Conservation (phyloP, 2,888 invertebrate species). For the Drosophila diplacantha region DNA sequence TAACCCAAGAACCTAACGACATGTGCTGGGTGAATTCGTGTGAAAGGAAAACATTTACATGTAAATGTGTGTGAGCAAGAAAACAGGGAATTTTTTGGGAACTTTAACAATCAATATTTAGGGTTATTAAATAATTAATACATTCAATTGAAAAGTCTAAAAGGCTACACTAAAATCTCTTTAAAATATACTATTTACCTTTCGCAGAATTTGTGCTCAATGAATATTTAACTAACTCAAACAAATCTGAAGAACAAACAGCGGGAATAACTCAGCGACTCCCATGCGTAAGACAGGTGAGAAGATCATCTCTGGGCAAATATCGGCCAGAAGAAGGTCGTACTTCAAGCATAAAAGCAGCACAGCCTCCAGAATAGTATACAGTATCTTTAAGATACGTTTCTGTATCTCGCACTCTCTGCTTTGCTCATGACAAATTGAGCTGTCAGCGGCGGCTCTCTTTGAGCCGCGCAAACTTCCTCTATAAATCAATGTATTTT, state of each 20-base stretch:
- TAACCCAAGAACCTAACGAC: conserved; percentile 11
- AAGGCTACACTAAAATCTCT: not conserved
- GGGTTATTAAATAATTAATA: not conserved
- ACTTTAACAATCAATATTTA: conserved; percentile 6
- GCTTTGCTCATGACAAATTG: conserved; percentile 62
- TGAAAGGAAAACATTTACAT: conserved; percentile 35
- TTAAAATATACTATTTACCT: conserved; percentile 10
- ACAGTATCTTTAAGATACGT: conserved; percentile 29
- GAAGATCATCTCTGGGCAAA: conserved; percentile 37
- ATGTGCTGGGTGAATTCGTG: conserved; percentile 19
- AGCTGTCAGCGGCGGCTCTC: conserved; percentile 60
- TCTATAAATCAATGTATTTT: conserved; percentile 43
- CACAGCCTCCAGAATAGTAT: conserved; percentile 6
- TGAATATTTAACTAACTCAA: conserved; percentile 50
- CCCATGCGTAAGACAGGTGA: conserved; percentile 63
- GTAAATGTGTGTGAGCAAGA: not conserved
- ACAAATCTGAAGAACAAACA: conserved; percentile 16
- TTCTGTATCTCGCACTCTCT: conserved; percentile 16
- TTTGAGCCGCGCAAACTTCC: conserved; percentile 43
- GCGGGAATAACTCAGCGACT: conserved; percentile 24
- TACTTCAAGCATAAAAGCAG: not conserved
- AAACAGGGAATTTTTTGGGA: not conserved
- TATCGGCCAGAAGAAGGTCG: conserved; percentile 35
- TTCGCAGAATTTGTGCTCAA: conserved; percentile 42
- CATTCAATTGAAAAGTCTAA: not conserved